Percentiles rank a stretch among this genome's conserved stretches.
Evolutionary conservation across 1,140 invertebrate species (phyloP).

Genomic region (Drosophila ohnishii): DNA sequence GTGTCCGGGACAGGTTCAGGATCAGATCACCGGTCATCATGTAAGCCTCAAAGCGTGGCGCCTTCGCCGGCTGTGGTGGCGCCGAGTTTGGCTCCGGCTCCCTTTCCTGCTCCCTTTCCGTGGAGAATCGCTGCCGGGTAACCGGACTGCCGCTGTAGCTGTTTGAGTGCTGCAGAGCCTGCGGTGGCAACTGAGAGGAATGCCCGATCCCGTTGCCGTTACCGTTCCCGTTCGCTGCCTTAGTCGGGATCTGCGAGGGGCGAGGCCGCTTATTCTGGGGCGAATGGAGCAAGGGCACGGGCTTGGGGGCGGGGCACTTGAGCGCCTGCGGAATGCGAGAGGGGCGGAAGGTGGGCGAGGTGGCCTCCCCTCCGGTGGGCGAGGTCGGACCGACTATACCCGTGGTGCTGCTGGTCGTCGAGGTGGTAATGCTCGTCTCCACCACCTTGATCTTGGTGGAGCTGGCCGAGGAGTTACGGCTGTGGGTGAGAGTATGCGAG

Average conservation of each 20-base stretch:
- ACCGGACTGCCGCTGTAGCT: slow-evolving; percentile 75
- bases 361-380: slow-evolving; percentile 56
- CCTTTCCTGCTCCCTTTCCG: slow-evolving; percentile 46
- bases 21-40: slow-evolving; percentile 99
- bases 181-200: slow-evolving; percentile 31
- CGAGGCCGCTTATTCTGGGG: slow-evolving; percentile 78
- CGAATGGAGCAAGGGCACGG: slow-evolving; percentile 68
- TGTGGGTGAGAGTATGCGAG: slow-evolving; percentile 70
- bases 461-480: slow-evolving; percentile 78
- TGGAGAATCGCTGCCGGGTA: slow-evolving; percentile 41
- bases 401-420: slow-evolving; percentile 42
- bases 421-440: slow-evolving; percentile 64
- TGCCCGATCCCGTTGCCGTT: slow-evolving; percentile 19
- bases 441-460: slow-evolving; percentile 79
- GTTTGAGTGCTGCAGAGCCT: slow-evolving; percentile 72
- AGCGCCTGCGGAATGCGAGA: slow-evolving; percentile 82
- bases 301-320: slow-evolving; percentile 64
- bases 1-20: slow-evolving; percentile 93
- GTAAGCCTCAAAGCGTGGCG: slow-evolving; percentile 92
- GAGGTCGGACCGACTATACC: slow-evolving; percentile 42
- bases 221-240: slow-evolving; percentile 59
- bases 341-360: slow-evolving; percentile 75
- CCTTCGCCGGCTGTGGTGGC: slow-evolving; percentile 83
- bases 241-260: slow-evolving; percentile 83
- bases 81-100: slow-evolving; percentile 75